These are phyloP conservation scores for Trissonchulus sp. DNA, from an alignment of 2,888 invertebrate species.

Conservation along the genomic window DNA sequence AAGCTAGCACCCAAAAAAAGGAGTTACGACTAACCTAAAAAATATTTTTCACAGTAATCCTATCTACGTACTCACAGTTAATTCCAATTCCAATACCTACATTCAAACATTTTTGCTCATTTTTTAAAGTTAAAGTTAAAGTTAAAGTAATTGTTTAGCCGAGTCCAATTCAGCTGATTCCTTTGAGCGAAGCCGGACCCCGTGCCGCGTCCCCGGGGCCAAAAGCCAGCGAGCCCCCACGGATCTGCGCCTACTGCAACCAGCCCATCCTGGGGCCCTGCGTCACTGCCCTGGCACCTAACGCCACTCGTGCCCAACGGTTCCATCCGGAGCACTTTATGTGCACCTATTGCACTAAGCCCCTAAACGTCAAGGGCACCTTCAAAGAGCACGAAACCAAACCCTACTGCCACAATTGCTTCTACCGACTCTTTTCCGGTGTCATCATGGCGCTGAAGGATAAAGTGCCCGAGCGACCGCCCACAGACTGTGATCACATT, in stretches of 20 bases:
- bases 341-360: conserved; percentile 91
- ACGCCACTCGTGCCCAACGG: conserved; percentile 93
- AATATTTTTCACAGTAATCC: too few relatives aligned
- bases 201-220: background rate
- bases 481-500: too few relatives aligned
- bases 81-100: too few relatives aligned
- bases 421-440: conserved; percentile 90
- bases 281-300: conserved; percentile 50
- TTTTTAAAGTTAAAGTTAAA: too few relatives aligned
- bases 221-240: conserved; percentile 36
- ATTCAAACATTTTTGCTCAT: too few relatives aligned
- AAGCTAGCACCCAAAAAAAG: too few relatives aligned
- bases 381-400: conserved; percentile 84
- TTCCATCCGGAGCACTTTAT: conserved; percentile 99
- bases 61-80: too few relatives aligned
- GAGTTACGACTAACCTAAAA: too few relatives aligned
- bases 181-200: background rate
- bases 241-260: conserved; percentile 47
- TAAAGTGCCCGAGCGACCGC: too few relatives aligned
- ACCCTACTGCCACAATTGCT: conserved; percentile 96
- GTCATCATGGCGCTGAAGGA: background rate
- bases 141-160: too few relatives aligned
- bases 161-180: background rate
- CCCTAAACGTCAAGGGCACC: conserved; percentile 49
- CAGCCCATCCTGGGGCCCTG: conserved; percentile 45